Base-by-base conservation (phyloP, 1,140 invertebrate genomes). In the Charaxes varanes region DNA sequence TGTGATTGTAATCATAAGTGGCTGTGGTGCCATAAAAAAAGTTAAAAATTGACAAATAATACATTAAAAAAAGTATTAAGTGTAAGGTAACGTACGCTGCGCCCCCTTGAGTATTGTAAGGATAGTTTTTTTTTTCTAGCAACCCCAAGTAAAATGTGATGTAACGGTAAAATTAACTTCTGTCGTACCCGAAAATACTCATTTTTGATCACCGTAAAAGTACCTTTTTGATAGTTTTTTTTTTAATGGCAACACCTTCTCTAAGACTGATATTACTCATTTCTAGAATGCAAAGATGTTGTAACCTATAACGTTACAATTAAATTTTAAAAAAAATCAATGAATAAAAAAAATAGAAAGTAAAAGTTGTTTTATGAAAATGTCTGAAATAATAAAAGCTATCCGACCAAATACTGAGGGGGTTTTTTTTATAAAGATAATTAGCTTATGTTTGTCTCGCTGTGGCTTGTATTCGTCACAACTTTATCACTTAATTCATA, bases 11-110 rank as follows among this genome's bases (percentile, higher is more conserved):
- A 56, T 50, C 32, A 50, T 57, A 62, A 62, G 63, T 73, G 76
- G 76, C 76, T 67, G 59, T 76, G 69, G 73, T 80, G 76, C 73
- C 76, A 80, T 80, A 71, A 59, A 73, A 78, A 67, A 74, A 79
- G 68, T 62, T 55, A 37, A 58, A 80, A 80, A 73, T 74, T 76
- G 70, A 78, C 72, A 77, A 78, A 78, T 80, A 80, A 79, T 76
- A 68, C 56, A 63, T 69, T 73, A 80, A 80, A 80, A 79, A 76
- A 80, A 80, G 66, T 71, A 76, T 70, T 80, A 69, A 66, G 44
- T 47, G 36, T 80, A 80, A 77, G 74, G 58, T 66, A 64, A 68
- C 62, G 48, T 58, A 53, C 27, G 60, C 59, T 67, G 48, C 63
- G 34, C 33, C 47, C 54, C 56, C 49, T 46, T 55, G 51, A 35